Evolutionary conservation across 2,113 vertebrate genomes (phyloP).

Genomic region (Telmatochromis sp.): DNA sequence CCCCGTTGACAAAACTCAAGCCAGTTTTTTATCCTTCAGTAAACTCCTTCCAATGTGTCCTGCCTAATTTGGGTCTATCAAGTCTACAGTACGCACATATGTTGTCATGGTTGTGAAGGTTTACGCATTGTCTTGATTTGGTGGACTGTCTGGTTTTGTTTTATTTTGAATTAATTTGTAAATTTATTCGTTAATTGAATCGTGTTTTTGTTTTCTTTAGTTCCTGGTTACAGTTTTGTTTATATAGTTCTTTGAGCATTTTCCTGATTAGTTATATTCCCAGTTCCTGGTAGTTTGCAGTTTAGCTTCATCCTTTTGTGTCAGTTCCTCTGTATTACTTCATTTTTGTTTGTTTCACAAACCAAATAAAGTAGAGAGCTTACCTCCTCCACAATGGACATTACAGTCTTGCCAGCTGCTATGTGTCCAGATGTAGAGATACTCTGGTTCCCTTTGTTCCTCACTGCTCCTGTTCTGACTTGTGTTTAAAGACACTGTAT

Average conservation of each 20-base stretch:
- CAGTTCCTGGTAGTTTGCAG: neutral
- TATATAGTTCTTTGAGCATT: neutral
- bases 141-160: neutral
- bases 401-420: conserved; percentile 91
- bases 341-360: neutral
- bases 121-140: neutral
- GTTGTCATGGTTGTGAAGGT: neutral
- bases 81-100: neutral
- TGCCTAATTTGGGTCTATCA: neutral
- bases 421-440: conserved; percentile 95
- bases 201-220: neutral
- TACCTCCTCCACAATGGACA: conserved; percentile 93
- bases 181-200: neutral
- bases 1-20: neutral
- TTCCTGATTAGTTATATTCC: neutral
- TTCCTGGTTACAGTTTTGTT: neutral
- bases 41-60: neutral
- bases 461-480: conserved; percentile 69
- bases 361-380: neutral
- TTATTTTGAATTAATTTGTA: neutral
- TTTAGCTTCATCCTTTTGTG: neutral
- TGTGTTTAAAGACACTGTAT: conserved; percentile 88
- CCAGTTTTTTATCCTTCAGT: neutral
- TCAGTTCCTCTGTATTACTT: neutral
- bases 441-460: conserved; percentile 73